Conservation (phyloP, 2,113 vertebrate genomes). For the Abramis brama region DNA sequence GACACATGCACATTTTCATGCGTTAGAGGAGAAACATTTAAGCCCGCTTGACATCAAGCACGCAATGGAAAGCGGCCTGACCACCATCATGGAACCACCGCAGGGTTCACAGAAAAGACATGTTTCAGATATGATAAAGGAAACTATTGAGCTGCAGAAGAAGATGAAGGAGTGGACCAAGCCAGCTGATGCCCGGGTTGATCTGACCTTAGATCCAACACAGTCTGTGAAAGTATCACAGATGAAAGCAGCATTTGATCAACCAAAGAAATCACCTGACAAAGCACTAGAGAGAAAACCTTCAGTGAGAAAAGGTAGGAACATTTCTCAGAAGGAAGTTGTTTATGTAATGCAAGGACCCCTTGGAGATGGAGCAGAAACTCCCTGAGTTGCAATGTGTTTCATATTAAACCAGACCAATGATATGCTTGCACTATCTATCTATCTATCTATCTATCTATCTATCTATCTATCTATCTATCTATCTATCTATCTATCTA, state of each 20-base stretch:
- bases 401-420: not conserved
- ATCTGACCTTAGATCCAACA: conserved; percentile 63
- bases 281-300: conserved; percentile 71
- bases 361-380: not conserved
- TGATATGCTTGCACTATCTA: not conserved
- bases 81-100: conserved; percentile 50
- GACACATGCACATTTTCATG: conserved; percentile 10
- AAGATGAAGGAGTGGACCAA: conserved; percentile 72
- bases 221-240: conserved; percentile 75
- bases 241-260: conserved; percentile 79
- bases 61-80: conserved; percentile 48
- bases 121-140: conserved; percentile 77
- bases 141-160: conserved; percentile 73
- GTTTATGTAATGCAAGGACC: not conserved
- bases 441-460: not conserved
- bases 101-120: conserved; percentile 63
- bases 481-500: not conserved
- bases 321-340: not conserved
- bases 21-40: conserved; percentile 30
- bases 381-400: not conserved
- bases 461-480: not conserved
- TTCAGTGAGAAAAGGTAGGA: conserved; percentile 77
- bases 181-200: conserved; percentile 63
- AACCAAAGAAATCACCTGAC: conserved; percentile 70
- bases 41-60: conserved; percentile 47